A percentile compares a stretch with the other conserved stretches of the same genome.
Conservation (phyloP, 2,113 vertebrate species). For the Antigone vipio region DNA sequence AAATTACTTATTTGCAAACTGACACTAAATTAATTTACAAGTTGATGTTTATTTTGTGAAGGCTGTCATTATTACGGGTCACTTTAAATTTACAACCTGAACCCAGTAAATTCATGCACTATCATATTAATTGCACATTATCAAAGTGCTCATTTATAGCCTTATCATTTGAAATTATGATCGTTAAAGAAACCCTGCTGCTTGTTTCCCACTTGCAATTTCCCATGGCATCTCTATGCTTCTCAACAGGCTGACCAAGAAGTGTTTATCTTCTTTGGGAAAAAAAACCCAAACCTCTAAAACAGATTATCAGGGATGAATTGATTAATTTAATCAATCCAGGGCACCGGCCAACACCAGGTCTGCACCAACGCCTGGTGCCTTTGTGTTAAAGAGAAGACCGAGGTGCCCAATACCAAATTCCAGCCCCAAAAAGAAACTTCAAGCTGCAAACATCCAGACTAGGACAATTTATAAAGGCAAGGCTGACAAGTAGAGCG, state of each 20-base stretch:
- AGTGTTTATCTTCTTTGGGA: neutral
- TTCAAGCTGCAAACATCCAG: neutral
- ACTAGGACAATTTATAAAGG: neutral
- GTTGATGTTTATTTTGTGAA: neutral
- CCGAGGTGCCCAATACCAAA: fast-evolving
- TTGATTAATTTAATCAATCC: neutral
- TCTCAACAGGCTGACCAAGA: neutral
- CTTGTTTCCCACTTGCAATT: neutral
- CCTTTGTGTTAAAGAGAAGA: neutral
- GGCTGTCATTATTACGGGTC: neutral
- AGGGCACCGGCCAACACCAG: neutral
- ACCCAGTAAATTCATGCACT: neutral
- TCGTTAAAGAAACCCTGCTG: neutral
- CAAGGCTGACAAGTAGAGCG: neutral
- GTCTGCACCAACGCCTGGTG: fast-evolving
- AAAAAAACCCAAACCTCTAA: neutral
- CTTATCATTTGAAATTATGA: neutral
- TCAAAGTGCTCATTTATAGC: neutral
- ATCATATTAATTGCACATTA: neutral
- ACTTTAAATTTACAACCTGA: neutral
- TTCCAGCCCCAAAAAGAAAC: neutral
- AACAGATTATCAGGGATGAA: neutral
- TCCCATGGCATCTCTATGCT: neutral
- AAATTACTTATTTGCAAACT: neutral
- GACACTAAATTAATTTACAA: neutral